Evolutionary conservation across 1,140 invertebrate genomes (phyloP).

Genomic region (Rhagoletis pomonella): DNA sequence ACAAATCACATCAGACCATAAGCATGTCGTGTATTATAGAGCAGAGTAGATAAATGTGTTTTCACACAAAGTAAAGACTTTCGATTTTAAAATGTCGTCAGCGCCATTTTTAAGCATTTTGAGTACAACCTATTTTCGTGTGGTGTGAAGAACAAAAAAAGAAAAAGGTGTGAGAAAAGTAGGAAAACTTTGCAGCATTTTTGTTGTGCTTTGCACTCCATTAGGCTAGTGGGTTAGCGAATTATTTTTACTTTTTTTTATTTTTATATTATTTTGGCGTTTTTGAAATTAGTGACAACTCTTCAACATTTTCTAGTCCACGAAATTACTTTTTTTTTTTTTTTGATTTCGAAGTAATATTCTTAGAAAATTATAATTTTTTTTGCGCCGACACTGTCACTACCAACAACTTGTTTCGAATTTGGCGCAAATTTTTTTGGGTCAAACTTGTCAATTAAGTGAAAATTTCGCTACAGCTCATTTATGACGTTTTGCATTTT

Average conservation of each 20-base stretch:
- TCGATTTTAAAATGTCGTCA: constrained; percentile 64
- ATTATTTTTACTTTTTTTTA: background rate
- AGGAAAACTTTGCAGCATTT: background rate
- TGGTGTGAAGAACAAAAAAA: background rate
- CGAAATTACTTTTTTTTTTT: background rate
- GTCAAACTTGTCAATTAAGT: constrained; percentile 11
- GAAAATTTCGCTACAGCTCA: background rate
- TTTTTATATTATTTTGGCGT: background rate
- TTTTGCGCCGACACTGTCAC: background rate
- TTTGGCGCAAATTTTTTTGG: background rate
- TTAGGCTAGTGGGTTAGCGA: constrained; percentile 16
- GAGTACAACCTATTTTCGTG: background rate
- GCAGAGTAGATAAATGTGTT: constrained; percentile 29
- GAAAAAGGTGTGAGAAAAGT: background rate
- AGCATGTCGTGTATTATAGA: too few species aligned
- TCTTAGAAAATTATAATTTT: constrained; percentile 21
- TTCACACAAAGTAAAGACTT: constrained; percentile 42
- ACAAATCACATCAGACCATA: constrained; percentile 9
- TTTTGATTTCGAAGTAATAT: background rate
- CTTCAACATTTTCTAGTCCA: background rate
- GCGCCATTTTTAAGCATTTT: constrained; percentile 68
- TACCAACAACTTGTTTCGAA: background rate
- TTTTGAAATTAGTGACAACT: constrained; percentile 24
- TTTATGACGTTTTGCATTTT: constrained; percentile 14
- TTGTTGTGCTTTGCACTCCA: background rate